Percentiles rank a stretch among this genome's conserved stretches.
Conservation (phyloP, 2,888 invertebrate genomes). For the Alcis repandata region DNA sequence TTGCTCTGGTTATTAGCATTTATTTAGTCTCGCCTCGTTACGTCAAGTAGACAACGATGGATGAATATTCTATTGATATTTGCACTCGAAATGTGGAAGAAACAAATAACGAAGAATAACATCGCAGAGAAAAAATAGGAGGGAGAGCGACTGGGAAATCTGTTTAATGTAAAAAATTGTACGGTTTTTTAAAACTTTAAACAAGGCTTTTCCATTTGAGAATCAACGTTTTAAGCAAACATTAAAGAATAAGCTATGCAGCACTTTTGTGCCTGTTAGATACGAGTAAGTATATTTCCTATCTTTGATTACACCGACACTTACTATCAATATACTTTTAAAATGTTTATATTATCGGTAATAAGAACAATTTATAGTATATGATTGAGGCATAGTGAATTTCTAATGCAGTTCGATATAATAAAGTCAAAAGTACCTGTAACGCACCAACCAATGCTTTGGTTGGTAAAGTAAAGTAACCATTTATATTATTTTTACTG, state of each 20-base stretch:
- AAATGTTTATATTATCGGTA: no score
- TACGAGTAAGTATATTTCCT: no score
- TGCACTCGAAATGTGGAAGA: slow-evolving; percentile 57
- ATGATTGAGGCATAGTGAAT: no score
- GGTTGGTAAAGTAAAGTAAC: no score
- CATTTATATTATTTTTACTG: neutral
- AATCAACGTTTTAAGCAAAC: neutral
- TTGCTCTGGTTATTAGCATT: slow-evolving; percentile 79
- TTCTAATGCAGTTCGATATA: no score
- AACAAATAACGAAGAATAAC: slow-evolving; percentile 49
- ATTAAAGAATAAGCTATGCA: neutral
- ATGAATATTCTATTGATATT: slow-evolving; percentile 74
- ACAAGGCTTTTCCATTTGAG: neutral
- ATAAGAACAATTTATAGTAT: no score
- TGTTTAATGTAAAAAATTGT: slow-evolving; percentile 1
- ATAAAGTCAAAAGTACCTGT: no score
- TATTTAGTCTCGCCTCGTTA: slow-evolving; percentile 76
- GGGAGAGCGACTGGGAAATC: slow-evolving; percentile 17
- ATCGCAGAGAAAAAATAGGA: slow-evolving; percentile 29
- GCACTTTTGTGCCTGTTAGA: no score
- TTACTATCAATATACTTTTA: no score
- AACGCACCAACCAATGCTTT: no score
- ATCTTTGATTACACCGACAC: no score
- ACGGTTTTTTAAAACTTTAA: neutral
- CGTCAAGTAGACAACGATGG: slow-evolving; percentile 56